phyloP scores from a whole-genome alignment of 2,113 vertebrate species.

The Festucalex cinctus region DNA sequence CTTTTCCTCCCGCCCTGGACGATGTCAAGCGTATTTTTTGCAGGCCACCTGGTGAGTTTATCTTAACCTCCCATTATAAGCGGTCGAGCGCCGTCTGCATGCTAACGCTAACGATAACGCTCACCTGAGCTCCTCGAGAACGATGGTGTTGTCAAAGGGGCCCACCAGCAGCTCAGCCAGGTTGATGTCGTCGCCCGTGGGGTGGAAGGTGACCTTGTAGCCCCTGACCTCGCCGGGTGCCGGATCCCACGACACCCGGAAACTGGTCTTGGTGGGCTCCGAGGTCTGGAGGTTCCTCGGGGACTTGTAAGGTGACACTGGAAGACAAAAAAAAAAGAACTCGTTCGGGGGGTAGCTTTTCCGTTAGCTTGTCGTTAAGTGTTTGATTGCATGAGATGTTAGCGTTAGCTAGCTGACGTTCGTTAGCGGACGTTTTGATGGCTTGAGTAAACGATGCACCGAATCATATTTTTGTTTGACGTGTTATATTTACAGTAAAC shows the following conservation, averaged over 20 bases:
- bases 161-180: constrained; percentile 85
- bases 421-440: too few relatives aligned
- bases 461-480: too few relatives aligned
- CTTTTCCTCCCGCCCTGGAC: neutral
- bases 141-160: constrained; percentile 91
- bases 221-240: constrained; percentile 86
- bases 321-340: constrained; percentile 27
- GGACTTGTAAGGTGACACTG: constrained; percentile 88
- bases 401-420: too few relatives aligned
- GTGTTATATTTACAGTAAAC: too few relatives aligned
- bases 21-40: neutral
- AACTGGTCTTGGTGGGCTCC: constrained; percentile 88
- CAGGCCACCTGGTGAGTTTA: neutral
- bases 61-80: too few relatives aligned
- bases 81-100: neutral
- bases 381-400: too few relatives aligned
- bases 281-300: constrained; percentile 94
- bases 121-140: constrained; percentile 94
- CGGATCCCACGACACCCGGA: constrained; percentile 91
- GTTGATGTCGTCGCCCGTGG: constrained; percentile 74
- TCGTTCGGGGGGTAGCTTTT: constrained; percentile 17
- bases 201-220: constrained; percentile 93
- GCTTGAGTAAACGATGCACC: too few relatives aligned
- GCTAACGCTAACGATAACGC: neutral
- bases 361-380: too few relatives aligned